Conservation (phyloP, 2,113 vertebrate genomes). For the Otolemur garnettii region DNA sequence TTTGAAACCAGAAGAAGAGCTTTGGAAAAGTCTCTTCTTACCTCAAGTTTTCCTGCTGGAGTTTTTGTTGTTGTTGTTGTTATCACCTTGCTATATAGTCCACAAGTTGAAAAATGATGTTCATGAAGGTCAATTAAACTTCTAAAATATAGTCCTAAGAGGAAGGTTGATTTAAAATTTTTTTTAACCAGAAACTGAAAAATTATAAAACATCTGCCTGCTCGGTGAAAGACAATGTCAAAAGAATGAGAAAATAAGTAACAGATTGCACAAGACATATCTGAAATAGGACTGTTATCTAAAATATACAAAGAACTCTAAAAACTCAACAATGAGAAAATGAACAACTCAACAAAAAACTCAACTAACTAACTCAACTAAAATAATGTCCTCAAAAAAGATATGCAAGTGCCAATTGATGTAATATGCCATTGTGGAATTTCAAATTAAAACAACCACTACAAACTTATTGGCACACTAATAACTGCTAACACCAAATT, state of each 20-base stretch:
- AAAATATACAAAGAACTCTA: conserved; percentile 2
- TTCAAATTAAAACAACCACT: neutral
- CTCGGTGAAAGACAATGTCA: neutral
- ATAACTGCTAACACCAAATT: neutral
- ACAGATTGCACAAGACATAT: neutral
- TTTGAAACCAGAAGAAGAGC: too few species aligned
- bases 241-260: neutral
- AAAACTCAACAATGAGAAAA: neutral
- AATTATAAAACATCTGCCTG: neutral
- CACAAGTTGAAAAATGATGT: conserved; percentile 23
- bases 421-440: neutral
- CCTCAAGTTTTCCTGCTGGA: too few species aligned
- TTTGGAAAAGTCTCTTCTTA: too few species aligned
- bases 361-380: neutral
- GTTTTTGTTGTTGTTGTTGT: neutral
- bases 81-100: neutral
- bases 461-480: neutral
- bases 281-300: neutral
- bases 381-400: neutral
- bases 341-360: neutral
- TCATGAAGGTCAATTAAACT: conserved; percentile 44
- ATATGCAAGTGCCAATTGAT: neutral
- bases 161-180: neutral
- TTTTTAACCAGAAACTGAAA: conserved; percentile 37
- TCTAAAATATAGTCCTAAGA: neutral